Evolutionary conservation across 2,888 invertebrate species (phyloP), one percentile per base, ranked within the genome.

Genomic region (Agriopis aurantiaria): DNA sequence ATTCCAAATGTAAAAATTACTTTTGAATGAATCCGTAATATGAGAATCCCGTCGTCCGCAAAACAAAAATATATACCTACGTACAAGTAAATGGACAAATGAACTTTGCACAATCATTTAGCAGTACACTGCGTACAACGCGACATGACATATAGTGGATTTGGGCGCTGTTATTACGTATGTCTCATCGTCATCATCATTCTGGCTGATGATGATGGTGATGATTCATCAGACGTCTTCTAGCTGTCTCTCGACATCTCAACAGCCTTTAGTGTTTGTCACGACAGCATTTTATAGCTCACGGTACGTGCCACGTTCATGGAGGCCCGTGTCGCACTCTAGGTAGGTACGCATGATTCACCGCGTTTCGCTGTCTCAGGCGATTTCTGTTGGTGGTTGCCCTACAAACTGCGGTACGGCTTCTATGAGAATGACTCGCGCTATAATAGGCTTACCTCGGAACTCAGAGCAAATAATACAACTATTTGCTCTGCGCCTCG

Each of bases 401-500:
- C 48, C 64, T 63, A 64, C 62, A 48, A 49, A 60, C 14, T 65
- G 58, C 14, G 65, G 58, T 49, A 3, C 14, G 43, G 43, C 43
- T 43, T 43, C 43, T 43, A 43, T 43, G 43, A 43, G 8, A 43
- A 8, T 65, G 65, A 65, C 52, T 65, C 58, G 53, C 33, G 8
- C 46, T 2, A 55, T 55, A 63, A 65, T 63, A 17, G 59, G 62
- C 63, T 66, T 63, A 63, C 53, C 56, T 33, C 33, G 33, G 33
- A 33, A 33, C 3, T 33, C 33, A 33, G 33, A 33, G 33, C 33
- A 33, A 33, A 33, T 33, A 33, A 33, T 33, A 33, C 2, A 33
- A 33, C 33, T 33, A 33, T 33, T 33, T 33, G 33, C 33, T 33
- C 33, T 33, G 33, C 3, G 33, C 33, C 33, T 45, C 49, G 58